These are phyloP conservation scores for Gandaritis pyraliata DNA, from an alignment of 2,888 invertebrate genomes.

Conservation along the genomic window DNA sequence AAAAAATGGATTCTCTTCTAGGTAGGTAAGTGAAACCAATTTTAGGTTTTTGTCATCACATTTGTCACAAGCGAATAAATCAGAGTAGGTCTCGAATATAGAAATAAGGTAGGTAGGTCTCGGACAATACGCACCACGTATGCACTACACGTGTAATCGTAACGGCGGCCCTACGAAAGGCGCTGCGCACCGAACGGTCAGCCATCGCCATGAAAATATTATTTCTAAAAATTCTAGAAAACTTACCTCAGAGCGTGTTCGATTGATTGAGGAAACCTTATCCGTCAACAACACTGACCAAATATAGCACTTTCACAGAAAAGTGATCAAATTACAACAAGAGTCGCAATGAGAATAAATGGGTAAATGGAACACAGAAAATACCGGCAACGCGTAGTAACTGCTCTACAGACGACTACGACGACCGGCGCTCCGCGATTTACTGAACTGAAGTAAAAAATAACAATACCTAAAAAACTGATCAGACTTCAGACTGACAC, in stretches of 20 bases:
- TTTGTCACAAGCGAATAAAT: no score
- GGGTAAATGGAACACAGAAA: conserved; percentile 59
- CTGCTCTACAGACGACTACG: conserved; percentile 70
- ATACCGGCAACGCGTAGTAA: conserved; percentile 74
- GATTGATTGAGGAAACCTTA: conserved; percentile 61
- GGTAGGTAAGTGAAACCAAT: no score
- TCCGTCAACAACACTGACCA: conserved; percentile 57
- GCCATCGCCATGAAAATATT: conserved; percentile 47
- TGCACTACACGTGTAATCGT: conserved; percentile 60
- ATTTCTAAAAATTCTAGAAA: conserved; percentile 51
- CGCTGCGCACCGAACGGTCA: conserved; percentile 44
- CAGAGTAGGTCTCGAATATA: no score
- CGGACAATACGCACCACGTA: conserved; percentile 42
- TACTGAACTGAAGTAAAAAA: conserved; percentile 54
- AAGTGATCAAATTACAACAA: conserved; percentile 56
- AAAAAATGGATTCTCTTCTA: no score
- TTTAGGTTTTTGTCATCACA: no score
- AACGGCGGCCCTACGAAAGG: conserved; percentile 44
- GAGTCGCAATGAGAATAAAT: conserved; percentile 47
- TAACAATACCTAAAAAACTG: neutral
- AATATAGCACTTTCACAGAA: conserved; percentile 68
- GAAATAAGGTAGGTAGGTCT: no score
- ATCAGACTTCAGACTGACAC: neutral
- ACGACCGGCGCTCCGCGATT: conserved; percentile 68
- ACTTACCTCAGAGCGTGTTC: conserved; percentile 73